phyloP scores from a whole-genome alignment of 2,797 vertebrate species.

The Clarias laeviceps region DNA sequence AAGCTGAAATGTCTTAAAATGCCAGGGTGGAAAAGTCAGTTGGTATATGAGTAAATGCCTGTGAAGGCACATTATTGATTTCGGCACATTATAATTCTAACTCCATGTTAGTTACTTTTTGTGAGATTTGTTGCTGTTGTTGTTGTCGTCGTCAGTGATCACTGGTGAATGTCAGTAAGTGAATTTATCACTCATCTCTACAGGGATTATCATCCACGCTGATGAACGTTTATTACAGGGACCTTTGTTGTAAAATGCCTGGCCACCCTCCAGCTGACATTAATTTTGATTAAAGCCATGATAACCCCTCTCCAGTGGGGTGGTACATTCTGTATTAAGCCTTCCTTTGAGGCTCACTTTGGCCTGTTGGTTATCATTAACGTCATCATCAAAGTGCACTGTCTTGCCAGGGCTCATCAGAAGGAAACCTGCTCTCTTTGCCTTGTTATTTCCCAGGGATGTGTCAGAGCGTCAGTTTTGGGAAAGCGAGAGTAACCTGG shows the following conservation, averaged over 20 bases:
- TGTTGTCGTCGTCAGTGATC: neutral
- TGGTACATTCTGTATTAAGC: slow-evolving; percentile 39
- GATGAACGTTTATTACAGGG: slow-evolving; percentile 24
- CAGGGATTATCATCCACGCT: neutral
- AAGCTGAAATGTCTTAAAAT: neutral
- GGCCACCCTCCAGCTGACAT: slow-evolving; percentile 54
- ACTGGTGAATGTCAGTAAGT: neutral
- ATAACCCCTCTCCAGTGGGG: slow-evolving; percentile 51
- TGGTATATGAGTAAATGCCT: neutral
- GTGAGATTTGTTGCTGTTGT: neutral
- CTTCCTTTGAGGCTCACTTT: slow-evolving; percentile 49
- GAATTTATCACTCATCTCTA: slow-evolving; percentile 13
- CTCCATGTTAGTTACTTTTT: slow-evolving; percentile 12
- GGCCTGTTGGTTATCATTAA: slow-evolving; percentile 72
- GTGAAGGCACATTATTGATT: neutral
- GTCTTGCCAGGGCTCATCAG: slow-evolving; percentile 64
- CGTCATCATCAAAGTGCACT: slow-evolving; percentile 60
- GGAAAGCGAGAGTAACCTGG: slow-evolving; percentile 29
- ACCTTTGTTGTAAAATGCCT: slow-evolving; percentile 34
- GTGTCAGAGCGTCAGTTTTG: slow-evolving; percentile 44
- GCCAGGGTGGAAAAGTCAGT: slow-evolving; percentile 21
- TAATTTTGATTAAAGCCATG: slow-evolving; percentile 60
- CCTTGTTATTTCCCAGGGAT: slow-evolving; percentile 23
- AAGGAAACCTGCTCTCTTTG: slow-evolving; percentile 49
- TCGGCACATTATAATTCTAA: slow-evolving; percentile 26